A percentile compares a stretch with the other conserved stretches of the same genome.
Conservation (phyloP, 2,797 vertebrate genomes). For the Sciurus carolinensis region DNA sequence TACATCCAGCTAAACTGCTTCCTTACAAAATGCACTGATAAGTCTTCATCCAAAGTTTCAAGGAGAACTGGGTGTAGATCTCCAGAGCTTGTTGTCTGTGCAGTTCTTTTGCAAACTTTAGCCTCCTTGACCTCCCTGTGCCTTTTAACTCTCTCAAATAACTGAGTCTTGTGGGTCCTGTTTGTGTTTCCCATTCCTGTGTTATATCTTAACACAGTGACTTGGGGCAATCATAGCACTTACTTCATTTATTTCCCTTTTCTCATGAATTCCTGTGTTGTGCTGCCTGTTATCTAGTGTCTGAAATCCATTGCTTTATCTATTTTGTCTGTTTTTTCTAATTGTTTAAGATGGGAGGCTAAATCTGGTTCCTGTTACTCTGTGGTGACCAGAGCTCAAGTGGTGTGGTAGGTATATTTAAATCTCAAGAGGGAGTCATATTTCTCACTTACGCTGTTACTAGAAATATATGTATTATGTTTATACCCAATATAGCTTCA, state of each 20-base stretch:
- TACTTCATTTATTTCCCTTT: neutral
- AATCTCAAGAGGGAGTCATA: constrained; percentile 62
- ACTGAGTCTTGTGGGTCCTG: neutral
- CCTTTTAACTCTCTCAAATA: constrained; percentile 27
- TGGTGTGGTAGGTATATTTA: constrained; percentile 54
- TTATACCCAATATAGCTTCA: constrained; percentile 46
- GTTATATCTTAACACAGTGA: neutral
- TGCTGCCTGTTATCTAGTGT: neutral
- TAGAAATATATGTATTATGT: constrained; percentile 60
- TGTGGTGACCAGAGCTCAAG: constrained; percentile 41
- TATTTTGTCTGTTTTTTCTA: constrained; percentile 39
- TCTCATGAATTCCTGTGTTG: neutral
- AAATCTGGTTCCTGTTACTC: constrained; percentile 30
- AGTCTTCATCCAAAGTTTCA: neutral
- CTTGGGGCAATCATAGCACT: neutral
- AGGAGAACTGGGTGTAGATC: neutral
- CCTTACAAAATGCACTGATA: neutral
- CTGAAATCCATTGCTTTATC: constrained; percentile 46
- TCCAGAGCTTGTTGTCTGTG: neutral
- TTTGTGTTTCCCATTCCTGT: neutral
- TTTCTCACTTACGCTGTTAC: constrained; percentile 38
- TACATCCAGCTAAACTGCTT: too few relatives aligned
- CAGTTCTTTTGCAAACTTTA: neutral
- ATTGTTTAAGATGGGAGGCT: constrained; percentile 38
- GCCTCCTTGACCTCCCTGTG: neutral